A percentile compares a stretch with the other conserved stretches of the same genome.
Evolutionary conservation across 2,888 invertebrate species (phyloP).

Genomic region (Eupithecia insigniata): DNA sequence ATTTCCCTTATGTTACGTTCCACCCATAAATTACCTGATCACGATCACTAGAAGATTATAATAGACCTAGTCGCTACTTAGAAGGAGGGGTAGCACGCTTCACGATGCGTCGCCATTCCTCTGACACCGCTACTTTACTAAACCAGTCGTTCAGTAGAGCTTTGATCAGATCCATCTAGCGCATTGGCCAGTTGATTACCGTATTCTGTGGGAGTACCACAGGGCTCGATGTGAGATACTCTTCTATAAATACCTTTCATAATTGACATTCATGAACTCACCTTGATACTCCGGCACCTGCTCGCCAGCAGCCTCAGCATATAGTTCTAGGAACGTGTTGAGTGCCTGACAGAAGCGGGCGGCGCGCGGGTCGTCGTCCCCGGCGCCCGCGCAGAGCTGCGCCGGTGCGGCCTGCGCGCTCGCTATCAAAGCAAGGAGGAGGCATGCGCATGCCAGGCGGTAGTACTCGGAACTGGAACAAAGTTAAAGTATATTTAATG

Average conservation of each 20-base stretch:
- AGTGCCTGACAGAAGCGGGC: constrained; percentile 87
- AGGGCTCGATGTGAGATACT: not conserved
- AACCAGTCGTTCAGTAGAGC: not conserved
- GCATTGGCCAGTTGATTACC: not conserved
- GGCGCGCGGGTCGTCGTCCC: constrained; percentile 86
- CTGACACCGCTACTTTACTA: not conserved
- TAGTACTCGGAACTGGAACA: constrained; percentile 62
- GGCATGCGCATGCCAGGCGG: constrained; percentile 62
- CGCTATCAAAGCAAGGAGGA: constrained; percentile 57
- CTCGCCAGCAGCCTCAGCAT: constrained; percentile 85
- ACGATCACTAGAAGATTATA: not conserved
- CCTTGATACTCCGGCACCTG: constrained; percentile 83
- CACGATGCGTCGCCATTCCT: not conserved
- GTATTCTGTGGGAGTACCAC: not conserved
- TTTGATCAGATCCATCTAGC: not conserved
- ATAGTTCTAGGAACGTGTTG: constrained; percentile 86
- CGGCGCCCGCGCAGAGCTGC: constrained; percentile 85
- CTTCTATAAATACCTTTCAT: not conserved
- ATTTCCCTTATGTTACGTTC: not conserved
- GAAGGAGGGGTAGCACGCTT: not conserved
- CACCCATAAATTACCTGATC: not conserved
- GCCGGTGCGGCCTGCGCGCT: constrained; percentile 70
- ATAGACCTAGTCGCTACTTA: not conserved
- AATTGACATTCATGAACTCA: constrained; percentile 37
- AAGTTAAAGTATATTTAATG: not conserved